These are phyloP conservation scores for Incurvaria masculella DNA, from an alignment of 2,888 invertebrate genomes.

Conservation along the genomic window DNA sequence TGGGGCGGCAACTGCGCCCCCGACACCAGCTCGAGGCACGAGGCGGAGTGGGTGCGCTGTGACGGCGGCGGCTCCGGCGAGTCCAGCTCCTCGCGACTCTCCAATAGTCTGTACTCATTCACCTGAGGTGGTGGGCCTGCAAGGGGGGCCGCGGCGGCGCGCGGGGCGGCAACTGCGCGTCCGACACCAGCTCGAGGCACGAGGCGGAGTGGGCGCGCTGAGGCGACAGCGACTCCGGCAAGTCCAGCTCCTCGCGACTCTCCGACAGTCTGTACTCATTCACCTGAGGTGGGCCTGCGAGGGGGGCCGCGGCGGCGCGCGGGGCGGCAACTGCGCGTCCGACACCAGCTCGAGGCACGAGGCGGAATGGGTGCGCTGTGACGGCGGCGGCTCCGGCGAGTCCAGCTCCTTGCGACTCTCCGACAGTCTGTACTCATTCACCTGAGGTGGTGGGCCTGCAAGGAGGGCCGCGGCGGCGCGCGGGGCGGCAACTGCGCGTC, in stretches of 20 bases:
- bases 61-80: slow-evolving; percentile 40
- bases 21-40: slow-evolving; percentile 57
- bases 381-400: slow-evolving; percentile 35
- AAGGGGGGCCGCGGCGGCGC: slow-evolving; percentile 4
- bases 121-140: slow-evolving; percentile 1
- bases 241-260: slow-evolving; percentile 40
- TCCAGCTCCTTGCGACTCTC: slow-evolving; percentile 45
- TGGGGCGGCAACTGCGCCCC: slow-evolving; percentile 19
- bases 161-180: slow-evolving; percentile 19
- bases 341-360: slow-evolving; percentile 59
- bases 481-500: slow-evolving; percentile 19
- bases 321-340: slow-evolving; percentile 18
- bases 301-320: slow-evolving; percentile 6
- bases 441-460: neutral
- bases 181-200: slow-evolving; percentile 54
- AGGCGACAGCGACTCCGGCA: slow-evolving; percentile 29
- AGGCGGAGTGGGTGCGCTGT: slow-evolving; percentile 62
- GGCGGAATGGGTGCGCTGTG: slow-evolving; percentile 62
- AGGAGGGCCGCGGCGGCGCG: slow-evolving; percentile 6
- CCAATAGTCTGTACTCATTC: slow-evolving; percentile 40
- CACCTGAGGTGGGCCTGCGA: neutral
- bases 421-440: slow-evolving; percentile 39
- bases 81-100: slow-evolving; percentile 43
- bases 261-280: slow-evolving; percentile 44
- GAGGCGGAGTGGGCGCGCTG: slow-evolving; percentile 64